Conservation (phyloP, 2,888 invertebrate species). For the Chrysodeixis includens region DNA sequence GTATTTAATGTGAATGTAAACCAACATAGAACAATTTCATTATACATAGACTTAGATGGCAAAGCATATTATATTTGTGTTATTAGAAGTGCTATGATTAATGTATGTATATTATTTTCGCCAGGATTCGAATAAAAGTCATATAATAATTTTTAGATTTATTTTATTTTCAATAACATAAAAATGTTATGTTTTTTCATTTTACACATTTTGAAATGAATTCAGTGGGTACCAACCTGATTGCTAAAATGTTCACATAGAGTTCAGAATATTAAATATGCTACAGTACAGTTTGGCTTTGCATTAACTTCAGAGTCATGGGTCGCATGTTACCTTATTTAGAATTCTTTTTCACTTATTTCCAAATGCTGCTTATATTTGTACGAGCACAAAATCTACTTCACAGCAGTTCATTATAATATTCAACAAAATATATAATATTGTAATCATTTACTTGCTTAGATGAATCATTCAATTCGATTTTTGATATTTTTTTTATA, state of each 20-base stretch:
- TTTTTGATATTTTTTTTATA: constrained; percentile 73
- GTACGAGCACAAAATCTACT: constrained; percentile 84
- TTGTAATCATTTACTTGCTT: constrained; percentile 81
- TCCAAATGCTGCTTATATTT: constrained; percentile 86
- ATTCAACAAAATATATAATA: constrained; percentile 85
- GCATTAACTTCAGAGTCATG: constrained; percentile 78
- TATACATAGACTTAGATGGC: too few species aligned
- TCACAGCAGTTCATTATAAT: constrained; percentile 83
- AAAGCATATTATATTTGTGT: too few species aligned
- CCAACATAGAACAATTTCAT: too few species aligned
- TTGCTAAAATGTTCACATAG: constrained; percentile 84
- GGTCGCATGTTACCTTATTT: constrained; percentile 74
- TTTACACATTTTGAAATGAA: constrained; percentile 87
- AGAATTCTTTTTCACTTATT: constrained; percentile 87
- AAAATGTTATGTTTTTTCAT: constrained; percentile 89
- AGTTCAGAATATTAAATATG: constrained; percentile 78
- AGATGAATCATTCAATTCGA: constrained; percentile 77
- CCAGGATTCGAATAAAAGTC: constrained; percentile 65
- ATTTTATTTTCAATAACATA: constrained; percentile 90
- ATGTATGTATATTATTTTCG: not conserved
- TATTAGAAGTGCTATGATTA: too few species aligned
- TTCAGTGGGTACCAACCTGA: constrained; percentile 84
- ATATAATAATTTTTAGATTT: constrained; percentile 84
- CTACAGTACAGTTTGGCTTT: constrained; percentile 86
- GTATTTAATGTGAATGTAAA: too few species aligned